phyloP scores from a whole-genome alignment of 1,140 invertebrate genomes.

The Eurosta solidaginis region DNA sequence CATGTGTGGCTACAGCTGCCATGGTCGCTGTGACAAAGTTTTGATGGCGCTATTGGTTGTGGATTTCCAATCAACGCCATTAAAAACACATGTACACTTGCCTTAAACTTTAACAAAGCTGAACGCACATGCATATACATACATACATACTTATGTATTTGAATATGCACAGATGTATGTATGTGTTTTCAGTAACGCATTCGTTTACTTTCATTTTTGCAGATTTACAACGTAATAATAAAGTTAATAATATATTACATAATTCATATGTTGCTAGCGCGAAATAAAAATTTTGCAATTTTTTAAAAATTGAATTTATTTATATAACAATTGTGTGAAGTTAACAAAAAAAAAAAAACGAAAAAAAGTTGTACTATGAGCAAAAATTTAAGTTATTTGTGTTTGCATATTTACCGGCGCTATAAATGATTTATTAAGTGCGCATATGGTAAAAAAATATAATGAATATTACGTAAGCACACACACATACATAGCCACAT shows the following conservation, averaged over 20 bases:
- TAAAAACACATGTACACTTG: not conserved
- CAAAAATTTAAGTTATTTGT: too few species aligned
- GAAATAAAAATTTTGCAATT: not conserved
- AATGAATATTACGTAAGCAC: not conserved
- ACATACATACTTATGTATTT: not conserved
- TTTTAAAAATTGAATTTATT: conserved; percentile 1
- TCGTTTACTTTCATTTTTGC: not conserved
- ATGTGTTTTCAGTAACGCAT: not conserved
- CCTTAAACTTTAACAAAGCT: not conserved
- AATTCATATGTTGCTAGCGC: not conserved
- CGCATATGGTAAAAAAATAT: not conserved
- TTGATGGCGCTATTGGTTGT: not conserved
- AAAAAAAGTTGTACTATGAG: too few species aligned
- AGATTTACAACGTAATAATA: conserved; percentile 10
- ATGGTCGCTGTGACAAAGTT: not conserved
- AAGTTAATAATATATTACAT: conserved; percentile 12
- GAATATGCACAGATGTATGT: not conserved
- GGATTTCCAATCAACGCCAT: conserved; percentile 1
- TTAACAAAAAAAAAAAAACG: not conserved
- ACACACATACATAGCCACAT: not conserved
- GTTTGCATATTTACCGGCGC: conserved; percentile 10
- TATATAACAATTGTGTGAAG: not conserved
- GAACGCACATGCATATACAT: not conserved
- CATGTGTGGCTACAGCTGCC: not conserved
- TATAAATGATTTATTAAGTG: conserved; percentile 19